Evolutionary conservation across 1,140 invertebrate species (phyloP).

Genomic region (Cydia pomonella): DNA sequence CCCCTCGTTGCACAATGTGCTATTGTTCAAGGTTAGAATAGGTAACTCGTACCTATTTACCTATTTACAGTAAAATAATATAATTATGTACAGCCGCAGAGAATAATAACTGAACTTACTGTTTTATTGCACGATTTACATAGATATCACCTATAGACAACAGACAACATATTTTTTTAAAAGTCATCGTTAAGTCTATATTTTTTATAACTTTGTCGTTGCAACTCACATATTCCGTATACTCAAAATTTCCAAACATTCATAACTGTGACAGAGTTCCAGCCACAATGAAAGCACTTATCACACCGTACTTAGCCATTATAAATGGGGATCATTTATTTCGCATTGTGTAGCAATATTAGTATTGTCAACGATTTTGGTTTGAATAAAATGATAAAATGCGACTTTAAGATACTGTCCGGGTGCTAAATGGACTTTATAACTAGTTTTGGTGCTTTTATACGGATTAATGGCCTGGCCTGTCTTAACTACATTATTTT

Average conservation of each 20-base stretch:
- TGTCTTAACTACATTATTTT: neutral
- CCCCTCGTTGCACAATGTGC: too few species aligned
- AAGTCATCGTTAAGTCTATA: neutral
- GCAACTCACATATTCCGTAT: neutral
- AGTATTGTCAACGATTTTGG: constrained; percentile 30
- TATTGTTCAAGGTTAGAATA: too few species aligned
- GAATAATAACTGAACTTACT: too few species aligned
- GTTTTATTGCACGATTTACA: too few species aligned
- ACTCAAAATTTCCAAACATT: neutral
- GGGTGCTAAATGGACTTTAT: constrained; percentile 59
- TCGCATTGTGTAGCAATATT: constrained; percentile 33
- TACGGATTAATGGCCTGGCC: neutral
- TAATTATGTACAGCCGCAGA: too few species aligned
- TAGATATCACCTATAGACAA: too few species aligned
- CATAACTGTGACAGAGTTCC: constrained; percentile 20
- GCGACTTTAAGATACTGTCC: constrained; percentile 56
- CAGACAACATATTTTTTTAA: neutral
- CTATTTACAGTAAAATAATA: too few species aligned
- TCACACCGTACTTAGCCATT: constrained; percentile 22
- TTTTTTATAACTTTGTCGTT: neutral
- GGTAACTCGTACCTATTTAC: too few species aligned
- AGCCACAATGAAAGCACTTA: constrained; percentile 25
- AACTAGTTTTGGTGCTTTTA: constrained; percentile 55
- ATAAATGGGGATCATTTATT: constrained; percentile 25
- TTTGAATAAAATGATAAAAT: constrained; percentile 47